Evolutionary conservation across 2,113 vertebrate species (phyloP).

Genomic region (Tachysurus vachellii): DNA sequence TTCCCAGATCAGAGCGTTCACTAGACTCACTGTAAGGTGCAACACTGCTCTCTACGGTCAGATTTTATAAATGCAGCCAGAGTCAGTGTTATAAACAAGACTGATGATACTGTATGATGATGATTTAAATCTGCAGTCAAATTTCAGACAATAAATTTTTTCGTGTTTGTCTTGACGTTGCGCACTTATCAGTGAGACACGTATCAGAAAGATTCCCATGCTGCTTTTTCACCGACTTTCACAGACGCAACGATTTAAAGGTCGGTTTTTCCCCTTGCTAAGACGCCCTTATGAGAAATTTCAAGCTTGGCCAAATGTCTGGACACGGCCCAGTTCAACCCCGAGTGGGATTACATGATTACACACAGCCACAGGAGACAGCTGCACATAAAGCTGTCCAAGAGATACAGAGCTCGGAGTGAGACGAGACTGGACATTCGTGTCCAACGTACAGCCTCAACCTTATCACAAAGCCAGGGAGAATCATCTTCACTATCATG

Average conservation of each 20-base stretch:
- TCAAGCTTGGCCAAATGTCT: background rate
- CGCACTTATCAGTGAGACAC: background rate
- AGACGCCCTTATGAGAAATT: slow-evolving; percentile 7
- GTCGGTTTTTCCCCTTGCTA: slow-evolving; percentile 28
- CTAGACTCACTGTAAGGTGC: slow-evolving; percentile 8
- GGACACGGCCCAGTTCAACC: background rate
- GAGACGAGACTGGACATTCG: background rate
- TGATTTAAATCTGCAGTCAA: background rate
- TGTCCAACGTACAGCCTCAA: background rate
- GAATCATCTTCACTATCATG: background rate
- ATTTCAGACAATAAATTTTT: too few species aligned
- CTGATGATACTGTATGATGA: background rate
- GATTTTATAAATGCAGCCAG: background rate
- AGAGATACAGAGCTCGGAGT: background rate
- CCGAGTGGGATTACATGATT: background rate
- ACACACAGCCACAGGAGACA: slow-evolving; percentile 7
- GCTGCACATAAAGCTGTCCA: slow-evolving; percentile 10
- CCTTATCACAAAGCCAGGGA: background rate
- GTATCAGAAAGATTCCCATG: background rate
- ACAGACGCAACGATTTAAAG: background rate
- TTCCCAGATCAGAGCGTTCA: background rate
- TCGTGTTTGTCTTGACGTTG: too few species aligned
- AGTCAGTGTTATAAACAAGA: background rate
- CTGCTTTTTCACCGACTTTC: slow-evolving; percentile 23
- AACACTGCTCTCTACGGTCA: slow-evolving; percentile 42